Evolutionary conservation across 2,888 invertebrate genomes (phyloP), one percentile per base, ranked within the genome.

Genomic region (Cheilosia grossa): DNA sequence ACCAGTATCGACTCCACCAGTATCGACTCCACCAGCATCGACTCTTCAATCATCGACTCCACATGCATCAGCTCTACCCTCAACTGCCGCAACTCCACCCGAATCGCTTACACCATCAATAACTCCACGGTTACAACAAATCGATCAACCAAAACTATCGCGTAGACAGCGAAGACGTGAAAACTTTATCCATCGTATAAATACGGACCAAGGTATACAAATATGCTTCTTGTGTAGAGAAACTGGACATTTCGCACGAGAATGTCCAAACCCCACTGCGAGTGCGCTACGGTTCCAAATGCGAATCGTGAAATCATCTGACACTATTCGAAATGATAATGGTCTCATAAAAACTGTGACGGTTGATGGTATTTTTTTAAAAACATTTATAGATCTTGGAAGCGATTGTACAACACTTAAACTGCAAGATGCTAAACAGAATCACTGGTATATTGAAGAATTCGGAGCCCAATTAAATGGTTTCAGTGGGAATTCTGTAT

Each of bases 331-430:
- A 2, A 24, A 13, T 2, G 24, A 51, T 2, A 24, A 13, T 51
- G 24, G 13, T 6, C 51, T 51, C 4, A 13, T 51, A 15, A 51
- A 51, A 24, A 13, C 24, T 4, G 51, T 51, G 24, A 24, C 21
- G 6, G 24, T 51, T 13, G 51, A 51, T 24, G 24, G 24, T 13
- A 15, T 21, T 4, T 13, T 13, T 51, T 4, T 51, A 13, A 24
- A 51, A 15, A 7, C 51, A 13, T 19, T 15, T 15, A 21, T 51
- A 15, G 51, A 51, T 15, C 24, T 51, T 21, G 51, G 51, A 15
- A 51, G 51, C 24, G 51, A 51, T 51, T 24, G 15, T 13, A 51
- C 51, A 13, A 51, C 51, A 10, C 21, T 51, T 24, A 51, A 51
- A 24, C 24, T 24, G 10, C 13, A 5, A 0, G 51, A 51, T 5